A percentile compares a stretch with the other conserved stretches of the same genome.
phyloP scores from a whole-genome alignment of 2,113 vertebrate species.

The Stegastes partitus region DNA sequence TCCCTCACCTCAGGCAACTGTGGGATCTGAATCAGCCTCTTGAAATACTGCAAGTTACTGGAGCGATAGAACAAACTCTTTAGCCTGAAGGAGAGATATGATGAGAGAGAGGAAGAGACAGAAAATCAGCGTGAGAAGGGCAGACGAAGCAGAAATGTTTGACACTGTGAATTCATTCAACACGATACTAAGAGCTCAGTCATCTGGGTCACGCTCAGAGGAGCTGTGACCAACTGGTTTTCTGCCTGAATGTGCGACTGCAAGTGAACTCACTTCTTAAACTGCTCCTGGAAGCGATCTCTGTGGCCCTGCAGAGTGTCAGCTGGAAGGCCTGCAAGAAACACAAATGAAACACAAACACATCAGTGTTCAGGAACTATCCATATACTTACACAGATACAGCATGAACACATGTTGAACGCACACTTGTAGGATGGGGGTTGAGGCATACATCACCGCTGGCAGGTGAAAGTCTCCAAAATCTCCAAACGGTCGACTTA shows the following conservation, averaged over 20 bases:
- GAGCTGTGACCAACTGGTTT: constrained; percentile 33
- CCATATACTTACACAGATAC: not conserved
- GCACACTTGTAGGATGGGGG: not conserved
- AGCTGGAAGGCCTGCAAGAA: constrained; percentile 92
- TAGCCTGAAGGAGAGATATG: constrained; percentile 81
- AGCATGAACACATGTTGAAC: not conserved
- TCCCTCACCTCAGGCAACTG: constrained; percentile 95
- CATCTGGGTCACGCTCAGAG: constrained; percentile 3
- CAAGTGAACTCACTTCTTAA: constrained; percentile 90
- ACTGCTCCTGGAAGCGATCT: constrained; percentile 98
- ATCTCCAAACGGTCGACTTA: not conserved
- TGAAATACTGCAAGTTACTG: constrained; percentile 99
- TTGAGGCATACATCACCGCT: too few species aligned
- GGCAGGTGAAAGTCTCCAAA: constrained; percentile 1
- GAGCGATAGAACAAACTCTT: constrained; percentile 98
- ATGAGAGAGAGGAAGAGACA: not conserved
- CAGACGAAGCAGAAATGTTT: not conserved
- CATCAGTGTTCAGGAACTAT: constrained; percentile 13
- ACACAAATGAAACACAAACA: constrained; percentile 42
- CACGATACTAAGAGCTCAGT: constrained; percentile 5
- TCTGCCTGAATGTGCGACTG: not conserved
- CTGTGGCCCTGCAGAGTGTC: constrained; percentile 98
- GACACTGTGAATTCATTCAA: constrained; percentile 29
- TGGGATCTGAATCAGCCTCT: constrained; percentile 97
- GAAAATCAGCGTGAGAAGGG: not conserved